Conservation (phyloP, 2,113 vertebrate genomes). For the Takifugu flavidus region DNA sequence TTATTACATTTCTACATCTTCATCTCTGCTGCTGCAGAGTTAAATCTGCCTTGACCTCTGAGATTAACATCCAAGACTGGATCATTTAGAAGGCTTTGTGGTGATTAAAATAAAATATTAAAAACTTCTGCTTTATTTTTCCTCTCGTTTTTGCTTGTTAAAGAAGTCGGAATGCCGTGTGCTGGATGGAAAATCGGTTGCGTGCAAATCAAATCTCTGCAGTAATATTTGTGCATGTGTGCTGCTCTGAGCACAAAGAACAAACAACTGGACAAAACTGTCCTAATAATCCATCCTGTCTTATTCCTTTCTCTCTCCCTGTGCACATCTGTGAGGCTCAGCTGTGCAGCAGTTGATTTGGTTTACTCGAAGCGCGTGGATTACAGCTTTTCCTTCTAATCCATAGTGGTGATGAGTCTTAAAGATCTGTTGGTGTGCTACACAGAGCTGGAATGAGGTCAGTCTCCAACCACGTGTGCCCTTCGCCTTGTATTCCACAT, state of each 20-base stretch:
- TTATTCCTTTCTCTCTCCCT: constrained; percentile 18
- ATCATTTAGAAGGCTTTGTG: constrained; percentile 65
- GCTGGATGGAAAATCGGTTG: background rate
- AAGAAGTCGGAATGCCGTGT: background rate
- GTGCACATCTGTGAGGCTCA: constrained; percentile 62
- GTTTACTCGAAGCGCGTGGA: constrained; percentile 50
- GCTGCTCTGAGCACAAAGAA: constrained; percentile 16
- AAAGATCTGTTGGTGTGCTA: constrained; percentile 51
- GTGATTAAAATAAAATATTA: constrained; percentile 62
- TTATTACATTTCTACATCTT: constrained; percentile 2
- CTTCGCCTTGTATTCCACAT: background rate
- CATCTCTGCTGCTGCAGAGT: constrained; percentile 10
- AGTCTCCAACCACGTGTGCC: background rate
- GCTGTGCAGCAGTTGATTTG: constrained; percentile 59
- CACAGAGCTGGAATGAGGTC: constrained; percentile 53
- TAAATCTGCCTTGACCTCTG: constrained; percentile 62
- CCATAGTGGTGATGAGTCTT: constrained; percentile 54
- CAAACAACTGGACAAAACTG: constrained; percentile 34
- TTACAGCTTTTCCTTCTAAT: constrained; percentile 61
- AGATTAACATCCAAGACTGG: constrained; percentile 70
- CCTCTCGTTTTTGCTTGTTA: constrained; percentile 14
- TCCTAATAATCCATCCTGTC: constrained; percentile 49
- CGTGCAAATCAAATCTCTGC: background rate
- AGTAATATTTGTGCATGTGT: constrained; percentile 8
- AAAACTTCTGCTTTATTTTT: constrained; percentile 49